Conservation (phyloP, 2,888 invertebrate species). For the Leptopterna dolabrata region DNA sequence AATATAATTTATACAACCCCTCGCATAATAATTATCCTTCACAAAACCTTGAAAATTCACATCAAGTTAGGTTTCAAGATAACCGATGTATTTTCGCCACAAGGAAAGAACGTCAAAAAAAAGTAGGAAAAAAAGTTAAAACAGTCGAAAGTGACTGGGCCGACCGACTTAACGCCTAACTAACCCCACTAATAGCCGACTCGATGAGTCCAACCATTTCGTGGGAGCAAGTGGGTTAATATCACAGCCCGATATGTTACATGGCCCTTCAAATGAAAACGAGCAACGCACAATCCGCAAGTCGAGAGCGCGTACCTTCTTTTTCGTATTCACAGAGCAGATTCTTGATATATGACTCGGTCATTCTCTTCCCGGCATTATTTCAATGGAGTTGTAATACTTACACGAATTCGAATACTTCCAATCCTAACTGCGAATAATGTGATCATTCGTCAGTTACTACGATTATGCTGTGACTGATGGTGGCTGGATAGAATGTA, state of each 20-base stretch:
- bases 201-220: slow-evolving; percentile 39
- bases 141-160: slow-evolving; percentile 38
- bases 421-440: too few relatives aligned
- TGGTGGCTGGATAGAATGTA: too few relatives aligned
- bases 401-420: too few relatives aligned
- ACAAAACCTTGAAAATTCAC: too few relatives aligned
- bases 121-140: too few relatives aligned
- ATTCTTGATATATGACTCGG: too few relatives aligned
- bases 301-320: not conserved
- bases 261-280: slow-evolving; percentile 42
- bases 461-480: too few relatives aligned
- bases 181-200: slow-evolving; percentile 39
- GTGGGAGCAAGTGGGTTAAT: slow-evolving; percentile 51
- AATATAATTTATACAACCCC: too few relatives aligned
- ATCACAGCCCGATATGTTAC: slow-evolving; percentile 48
- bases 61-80: not conserved
- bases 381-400: too few relatives aligned
- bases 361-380: too few relatives aligned
- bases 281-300: not conserved
- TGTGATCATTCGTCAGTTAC: too few relatives aligned
- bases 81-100: not conserved
- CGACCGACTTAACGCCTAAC: slow-evolving; percentile 51
- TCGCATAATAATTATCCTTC: too few relatives aligned
- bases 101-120: not conserved
- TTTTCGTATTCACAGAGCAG: not conserved